Base-by-base conservation (phyloP, 2,797 vertebrate genomes). In the Delichon dasypus region DNA sequence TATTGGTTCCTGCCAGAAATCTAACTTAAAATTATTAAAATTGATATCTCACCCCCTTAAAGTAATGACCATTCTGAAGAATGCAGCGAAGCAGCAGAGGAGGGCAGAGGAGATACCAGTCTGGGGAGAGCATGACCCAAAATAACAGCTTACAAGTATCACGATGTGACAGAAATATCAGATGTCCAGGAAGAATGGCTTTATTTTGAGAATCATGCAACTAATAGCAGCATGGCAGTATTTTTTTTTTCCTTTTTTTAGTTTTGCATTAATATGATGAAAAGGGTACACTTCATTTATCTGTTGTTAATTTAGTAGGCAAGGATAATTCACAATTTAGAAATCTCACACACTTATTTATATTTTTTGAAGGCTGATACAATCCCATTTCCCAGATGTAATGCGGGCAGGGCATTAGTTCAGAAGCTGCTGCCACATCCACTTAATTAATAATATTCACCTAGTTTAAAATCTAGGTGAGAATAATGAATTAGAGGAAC, bases 361-460 rank as follows among this genome's bases (percentile, higher is more conserved):
- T 85, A 20, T 83, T 90, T 95, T 93, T 58, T 86, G 51, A 83
- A 89, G 61, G 66, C 83, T 76, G 85, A 58, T 84, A 79, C 57
- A 81, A n/a, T 90, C 86, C 75, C 68, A 9, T 84, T 89, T 73
- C 85, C 83, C 77, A 93, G 68, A 54, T 71, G 60, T 73, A 65
- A 85, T 92, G 84, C 89, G 86, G 44, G 81, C 87, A 95, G 93
- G 64, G 87, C 74, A 90, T 16, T 57, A 73, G 93, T 95, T 95
- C 90, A 93, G 90, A 87, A 92, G 64, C 54, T 95, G 72, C 68
- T 96, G 76, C 85, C 58, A 34, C 30, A 82, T 97, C 82, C 50
- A 66, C 54, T 89, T 93, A 90, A 94, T 96, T 96, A 87, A 94
- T 48, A 32, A 76, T 23, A 54, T 9, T 68, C 64, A 68, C n/a